Evolutionary conservation across 2,113 vertebrate species (phyloP), one percentile per base, ranked within the genome.

Genomic region (Lagopus leucura): DNA sequence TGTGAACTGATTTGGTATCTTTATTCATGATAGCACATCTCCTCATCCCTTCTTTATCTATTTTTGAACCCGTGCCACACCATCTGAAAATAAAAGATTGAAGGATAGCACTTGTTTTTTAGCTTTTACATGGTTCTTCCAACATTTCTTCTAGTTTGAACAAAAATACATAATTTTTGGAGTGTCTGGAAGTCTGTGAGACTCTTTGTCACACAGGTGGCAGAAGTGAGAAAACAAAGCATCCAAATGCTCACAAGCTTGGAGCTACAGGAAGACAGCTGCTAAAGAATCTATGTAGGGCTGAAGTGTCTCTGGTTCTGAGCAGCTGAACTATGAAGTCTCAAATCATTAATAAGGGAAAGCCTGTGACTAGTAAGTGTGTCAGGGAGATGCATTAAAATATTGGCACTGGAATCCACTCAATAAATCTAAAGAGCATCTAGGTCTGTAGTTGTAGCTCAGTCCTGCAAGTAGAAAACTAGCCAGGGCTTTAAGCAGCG

Each of bases 1-100:
- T 96, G 66, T 72, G 92, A 92, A 71, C n/a, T 78, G 80, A 93
- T 96, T 84, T 75, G 42, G 70, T 86, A 86, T 52, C 57, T 96
- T 90, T 86, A 93, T 88, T 94, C 85, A 81, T 72, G 47, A 24
- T 1, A 86, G 64, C 85, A 16, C 76, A 50, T 83, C 55, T 95
- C 55, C 60, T 91, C 64, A 50, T 77, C 27, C 65, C 17, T 88
- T 80, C 69, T 83, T 86, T 93, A 78, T 86, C 25, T 47, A 40
- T 61, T 48, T 52, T 92, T 96, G 93, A 96, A 60, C 40, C 15
- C 48, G 52, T 93, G 90, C 90, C 93, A 93, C 30, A 28, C 34
- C 57, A 72, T 90, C 65, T 69, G 86, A 95, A 93, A 96, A 86
- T 10, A 34, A 90, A 85, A 83, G 69, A 75, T 40, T 60, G 34